Conservation (phyloP, 2,888 invertebrate species). For the Empis stercorea region DNA sequence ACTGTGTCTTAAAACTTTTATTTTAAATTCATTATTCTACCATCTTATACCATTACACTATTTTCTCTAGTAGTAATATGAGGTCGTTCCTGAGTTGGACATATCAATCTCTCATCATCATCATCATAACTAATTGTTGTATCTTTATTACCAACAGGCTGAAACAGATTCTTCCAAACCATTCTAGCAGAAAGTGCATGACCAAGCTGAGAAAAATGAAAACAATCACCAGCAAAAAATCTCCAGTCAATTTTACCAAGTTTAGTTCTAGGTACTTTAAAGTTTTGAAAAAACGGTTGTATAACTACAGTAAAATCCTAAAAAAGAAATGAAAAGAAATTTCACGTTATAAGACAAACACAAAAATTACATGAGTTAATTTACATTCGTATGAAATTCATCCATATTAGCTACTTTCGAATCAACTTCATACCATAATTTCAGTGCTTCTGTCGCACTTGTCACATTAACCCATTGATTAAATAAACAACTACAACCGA, state of each 20-base stretch:
- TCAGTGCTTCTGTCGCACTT: constrained; percentile 12
- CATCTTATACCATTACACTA: too few species aligned
- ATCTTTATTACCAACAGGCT: too few species aligned
- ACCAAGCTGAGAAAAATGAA: constrained; percentile 46
- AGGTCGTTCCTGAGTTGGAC: too few species aligned
- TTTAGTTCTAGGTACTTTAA: constrained; percentile 25
- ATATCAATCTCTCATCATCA: too few species aligned
- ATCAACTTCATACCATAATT: constrained; percentile 40
- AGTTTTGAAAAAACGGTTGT: constrained; percentile 34
- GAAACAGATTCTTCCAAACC: too few species aligned
- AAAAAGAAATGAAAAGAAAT: neutral
- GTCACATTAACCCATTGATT: constrained; percentile 8
- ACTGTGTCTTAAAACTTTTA: too few species aligned
- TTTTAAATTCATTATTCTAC: too few species aligned
- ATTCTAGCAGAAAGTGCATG: constrained; percentile 35
- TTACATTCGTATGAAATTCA: constrained; percentile 23
- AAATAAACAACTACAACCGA: constrained; percentile 25
- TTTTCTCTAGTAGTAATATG: too few species aligned
- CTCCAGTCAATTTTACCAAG: constrained; percentile 38
- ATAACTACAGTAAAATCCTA: constrained; percentile 44
- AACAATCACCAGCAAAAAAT: constrained; percentile 45
- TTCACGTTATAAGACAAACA: too few species aligned
- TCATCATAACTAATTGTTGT: too few species aligned
- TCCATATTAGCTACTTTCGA: constrained; percentile 34
- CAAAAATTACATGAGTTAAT: neutral